phyloP scores from a whole-genome alignment of 1,140 invertebrate genomes.

The Trichonephila clavata region DNA sequence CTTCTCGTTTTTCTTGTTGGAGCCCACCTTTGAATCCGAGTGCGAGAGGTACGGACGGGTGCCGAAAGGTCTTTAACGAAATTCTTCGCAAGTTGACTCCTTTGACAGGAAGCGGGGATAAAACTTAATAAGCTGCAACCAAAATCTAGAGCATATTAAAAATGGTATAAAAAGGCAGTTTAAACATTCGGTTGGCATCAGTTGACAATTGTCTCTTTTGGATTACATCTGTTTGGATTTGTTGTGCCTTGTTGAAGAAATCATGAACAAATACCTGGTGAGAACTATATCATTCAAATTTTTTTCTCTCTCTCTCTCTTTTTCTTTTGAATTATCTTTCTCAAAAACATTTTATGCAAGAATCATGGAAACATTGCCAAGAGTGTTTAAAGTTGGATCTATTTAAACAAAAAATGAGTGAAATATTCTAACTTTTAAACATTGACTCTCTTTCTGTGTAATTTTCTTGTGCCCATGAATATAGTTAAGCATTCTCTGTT shows the following conservation, averaged over 20 bases:
- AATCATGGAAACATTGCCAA: too few species aligned
- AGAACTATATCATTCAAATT: neutral
- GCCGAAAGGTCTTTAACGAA: conserved; percentile 11
- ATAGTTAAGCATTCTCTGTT: too few species aligned
- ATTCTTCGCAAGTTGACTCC: conserved; percentile 12
- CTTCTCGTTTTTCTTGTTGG: neutral
- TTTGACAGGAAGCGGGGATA: conserved; percentile 28
- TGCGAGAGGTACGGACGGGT: neutral
- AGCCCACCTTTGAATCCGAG: neutral
- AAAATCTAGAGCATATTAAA: conserved; percentile 36
- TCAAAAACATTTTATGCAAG: too few species aligned
- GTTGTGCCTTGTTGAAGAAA: neutral
- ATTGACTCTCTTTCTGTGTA: too few species aligned
- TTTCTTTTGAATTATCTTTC: too few species aligned
- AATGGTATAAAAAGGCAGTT: neutral
- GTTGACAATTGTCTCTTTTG: conserved; percentile 31
- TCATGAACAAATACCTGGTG: conserved; percentile 34
- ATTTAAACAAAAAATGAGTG: too few species aligned
- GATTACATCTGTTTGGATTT: conserved; percentile 18
- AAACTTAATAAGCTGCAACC: conserved; percentile 1
- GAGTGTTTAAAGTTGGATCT: too few species aligned
- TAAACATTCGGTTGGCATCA: conserved; percentile 1
- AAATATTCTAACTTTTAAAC: too few species aligned
- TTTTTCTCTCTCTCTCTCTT: too few species aligned
- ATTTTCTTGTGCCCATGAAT: too few species aligned